Base-by-base conservation (phyloP, 2,113 vertebrate genomes). In the Notothenia rossii region DNA sequence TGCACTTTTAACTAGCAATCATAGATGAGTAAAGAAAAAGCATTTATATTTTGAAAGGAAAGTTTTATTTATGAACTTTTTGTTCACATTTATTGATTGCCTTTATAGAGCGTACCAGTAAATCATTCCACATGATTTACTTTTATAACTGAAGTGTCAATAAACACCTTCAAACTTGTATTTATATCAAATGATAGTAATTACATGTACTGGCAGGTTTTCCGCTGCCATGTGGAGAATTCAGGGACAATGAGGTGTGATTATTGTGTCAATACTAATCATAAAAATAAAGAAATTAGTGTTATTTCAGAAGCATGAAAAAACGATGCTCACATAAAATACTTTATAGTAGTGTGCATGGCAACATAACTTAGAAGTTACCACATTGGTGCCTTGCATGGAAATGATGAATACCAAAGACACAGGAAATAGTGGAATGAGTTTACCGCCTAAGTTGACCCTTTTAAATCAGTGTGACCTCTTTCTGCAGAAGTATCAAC, bases 401-500 rank as follows among this genome's bases (percentile, higher is more conserved):
- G 9, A 46, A 66, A 50, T 55, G n/a, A 50, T 29, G 29, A 50
- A 50, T 0, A 0, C 36, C 64, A 75, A 58, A 71, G 50, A 50
- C 1, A 10, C 2, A 74, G 61, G 4, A 25, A 70, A 64, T 79
- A 65, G 55, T 58, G 50, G 33, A 40, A n/a, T 40, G 48, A 49
- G 22, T 64, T 50, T 55, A 13, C 40, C 6, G 17, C 36, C 12
- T 29, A 74, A 59, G 29, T 45, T 81, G 46, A 76, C n/a, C 53
- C 50, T 72, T 53, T 82, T 80, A 20, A 66, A 45, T 79, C 63
- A 73, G 7, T 60, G n/a, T 68, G 74, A 79, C 78, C 63, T 80
- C 73, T 58, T 56, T 71, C 54, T 58, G 46, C 25, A 45, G 48
- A 51, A 46, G 67, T 11, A 61, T 72, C 50, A 63, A 45, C 74